Evolutionary conservation across 2,113 vertebrate genomes (phyloP).

Genomic region (Ctenomys sociabilis): DNA sequence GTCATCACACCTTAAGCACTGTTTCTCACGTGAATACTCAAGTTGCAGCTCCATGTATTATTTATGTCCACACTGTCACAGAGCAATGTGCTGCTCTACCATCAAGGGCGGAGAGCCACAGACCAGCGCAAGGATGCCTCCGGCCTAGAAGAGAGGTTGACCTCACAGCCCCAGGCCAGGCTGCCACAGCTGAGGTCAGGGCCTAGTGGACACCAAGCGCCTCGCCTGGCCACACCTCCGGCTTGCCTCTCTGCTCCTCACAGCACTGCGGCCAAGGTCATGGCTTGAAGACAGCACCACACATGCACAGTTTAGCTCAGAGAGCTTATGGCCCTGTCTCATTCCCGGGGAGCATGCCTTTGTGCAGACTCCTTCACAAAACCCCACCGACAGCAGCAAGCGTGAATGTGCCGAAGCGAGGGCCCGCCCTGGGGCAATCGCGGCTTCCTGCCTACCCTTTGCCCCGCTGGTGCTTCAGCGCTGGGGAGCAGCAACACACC

Average conservation of each 20-base stretch:
- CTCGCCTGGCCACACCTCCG: neutral
- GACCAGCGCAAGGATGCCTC: neutral
- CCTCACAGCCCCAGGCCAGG: neutral
- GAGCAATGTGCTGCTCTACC: neutral
- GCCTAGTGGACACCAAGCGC: neutral
- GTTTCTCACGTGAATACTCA: neutral
- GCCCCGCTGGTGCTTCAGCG: neutral
- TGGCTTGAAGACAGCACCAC: neutral
- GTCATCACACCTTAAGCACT: neutral
- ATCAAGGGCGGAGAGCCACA: neutral
- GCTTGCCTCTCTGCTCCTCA: neutral
- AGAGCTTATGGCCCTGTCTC: neutral
- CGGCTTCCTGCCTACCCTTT: neutral
- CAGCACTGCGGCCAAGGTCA: neutral
- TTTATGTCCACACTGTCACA: neutral
- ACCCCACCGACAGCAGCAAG: neutral
- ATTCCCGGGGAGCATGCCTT: neutral
- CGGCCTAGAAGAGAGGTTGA: neutral
- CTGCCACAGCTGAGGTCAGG: neutral
- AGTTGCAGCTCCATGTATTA: neutral
- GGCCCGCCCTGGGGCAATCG: neutral
- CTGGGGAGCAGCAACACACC: neutral
- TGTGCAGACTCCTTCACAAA: neutral
- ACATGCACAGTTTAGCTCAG: neutral
- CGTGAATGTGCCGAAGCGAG: neutral